Base-by-base conservation (phyloP, 2,113 vertebrate species). In the Tychaedon coryphoeus region DNA sequence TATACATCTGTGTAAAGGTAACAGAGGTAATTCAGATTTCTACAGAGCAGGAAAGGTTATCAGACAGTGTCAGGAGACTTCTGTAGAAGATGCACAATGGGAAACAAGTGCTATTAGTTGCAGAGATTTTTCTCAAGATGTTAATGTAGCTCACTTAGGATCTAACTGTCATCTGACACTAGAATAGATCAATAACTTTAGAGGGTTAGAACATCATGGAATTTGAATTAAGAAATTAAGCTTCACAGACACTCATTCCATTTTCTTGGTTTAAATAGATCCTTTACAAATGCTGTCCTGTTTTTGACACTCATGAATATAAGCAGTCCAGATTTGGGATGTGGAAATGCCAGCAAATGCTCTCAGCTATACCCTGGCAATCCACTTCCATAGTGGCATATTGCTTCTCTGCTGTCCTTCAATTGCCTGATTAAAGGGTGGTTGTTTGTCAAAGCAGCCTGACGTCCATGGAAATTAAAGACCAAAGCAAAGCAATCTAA, bases 91-190 rank as follows among this genome's bases (percentile, higher is more conserved):
- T 2, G 4, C 17, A 72, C 62, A 91, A 72, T 29, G 6, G 33
- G n/a, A 92, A 92, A 75, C 31, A 84, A 89, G 15, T 50, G n/a
- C 66, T 73, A 82, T 95, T 89, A 95, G 61, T 89, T 31, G 78
- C 18, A 42, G 42, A 91, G 26, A 17, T 48, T 72, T 72, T 74
- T 85, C 53, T 9, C 23, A 14, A 43, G 33, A 26, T 31, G 61
- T 87, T 93, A 91, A 72, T 31, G 29, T 19, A 65, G 15, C 23
- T 66, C n/a, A 58, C 14, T 33, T 15, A 42, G 42, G 61, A 51
- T 48, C 36, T 75, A 69, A 25, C 20, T 78, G 31, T 78, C 45
- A 60, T 69, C 57, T 85, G 36, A 64, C 31, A 69, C 28, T 57
- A 8, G 12, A 58, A 34, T 8, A 58, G 72, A 83, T 56, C 33